Base-by-base conservation (phyloP, 1,140 invertebrate genomes). In the Brachionus calyciflorus region DNA sequence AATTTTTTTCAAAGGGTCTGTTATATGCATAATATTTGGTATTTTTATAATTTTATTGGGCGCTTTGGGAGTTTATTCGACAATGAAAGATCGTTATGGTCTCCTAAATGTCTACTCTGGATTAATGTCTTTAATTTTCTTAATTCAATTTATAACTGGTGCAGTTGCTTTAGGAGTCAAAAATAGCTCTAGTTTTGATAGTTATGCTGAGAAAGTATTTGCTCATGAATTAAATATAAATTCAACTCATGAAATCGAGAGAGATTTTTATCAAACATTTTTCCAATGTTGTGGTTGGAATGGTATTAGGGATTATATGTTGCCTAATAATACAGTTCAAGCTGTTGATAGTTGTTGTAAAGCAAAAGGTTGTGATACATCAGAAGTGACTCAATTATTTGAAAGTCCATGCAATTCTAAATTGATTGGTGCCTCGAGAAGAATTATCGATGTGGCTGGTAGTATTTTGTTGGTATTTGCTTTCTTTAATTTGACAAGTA, bases 71-170 rank as follows among this genome's bases (percentile, higher is more conserved):
- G 28, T 30, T 14, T 73, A 30, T 14, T 53, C 69, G 12, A 51
- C 69, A 30, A 40, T 73, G 17, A 73, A 73, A 51, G 69, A 49
- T 21, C 46, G 46, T 14, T 28, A 73, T 40, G 51, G 19, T 12
- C 33, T 73, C 5, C 37, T 73, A 3, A 37, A 40, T 24, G 3
- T 51, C 1, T 73, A 73, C 37, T 14, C 69, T 21, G 30, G 30
- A 1, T 26, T 73, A 37, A 73, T 73, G 69, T 51, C 44, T 12
- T 73, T 73, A 24, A 41, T 73, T 33, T 73, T 73, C 51, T 73
- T 73, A 46, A 51, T 73, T 55, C 69, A 73, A 37, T 51, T 73
- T 73, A 55, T 73, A 10, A 73, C 69, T 21, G 69, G 69, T 21
- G 51, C 37, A 21, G 51, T 55, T 17, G 69, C 19, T 14, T n/a